Evolutionary conservation across 1,140 invertebrate genomes (phyloP), one percentile per base, ranked within the genome.

Genomic region (Eumaeus atala): DNA sequence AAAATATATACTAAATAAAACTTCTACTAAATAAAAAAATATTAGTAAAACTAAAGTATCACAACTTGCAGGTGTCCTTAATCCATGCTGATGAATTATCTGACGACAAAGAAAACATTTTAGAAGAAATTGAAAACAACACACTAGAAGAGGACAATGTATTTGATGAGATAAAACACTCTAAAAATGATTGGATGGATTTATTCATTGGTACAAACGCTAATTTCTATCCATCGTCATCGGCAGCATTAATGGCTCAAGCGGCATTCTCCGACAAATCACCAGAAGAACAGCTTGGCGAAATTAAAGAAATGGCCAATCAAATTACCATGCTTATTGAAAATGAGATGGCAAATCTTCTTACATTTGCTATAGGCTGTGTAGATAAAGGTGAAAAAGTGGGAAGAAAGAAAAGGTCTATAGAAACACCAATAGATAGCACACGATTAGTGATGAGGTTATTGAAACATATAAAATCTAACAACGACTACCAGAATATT

Each of bases 401-500:
- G 0, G 38, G 63, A 11, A 73, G 76, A 48, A 74, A 64, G 53
- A 78, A 67, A 49, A 64, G 79, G 54, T 82, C 80, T 6, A 33
- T 63, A 0, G 81, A 84, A 56, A 67, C 72, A 9, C 79, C 84
- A 0, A 72, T 82, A 62, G 84, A 84, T 11, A 82, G 77, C 53
- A 71, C 75, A 1, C 61, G 79, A 42, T 48, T 84, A 6, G 70
- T 87, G 0, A 79, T 78, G 71, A 69, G 75, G 60, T 42, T 87
- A 18, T 58, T 87, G 3, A 77, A 82, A 48, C 83, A 87, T 37
- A 87, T 87, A 1, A 87, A 87, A 57, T 67, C 64, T 1, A 84
- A 74, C 42, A 87, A 84, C 51, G 83, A 87, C 64, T 79, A 77
- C 48, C 83, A 87, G 53, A 87, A 84, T 36, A 74, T 84, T 21